A percentile compares a stretch with the other conserved stretches of the same genome.
Conservation (phyloP, 2,113 vertebrate genomes). For the Cettia cetti region DNA sequence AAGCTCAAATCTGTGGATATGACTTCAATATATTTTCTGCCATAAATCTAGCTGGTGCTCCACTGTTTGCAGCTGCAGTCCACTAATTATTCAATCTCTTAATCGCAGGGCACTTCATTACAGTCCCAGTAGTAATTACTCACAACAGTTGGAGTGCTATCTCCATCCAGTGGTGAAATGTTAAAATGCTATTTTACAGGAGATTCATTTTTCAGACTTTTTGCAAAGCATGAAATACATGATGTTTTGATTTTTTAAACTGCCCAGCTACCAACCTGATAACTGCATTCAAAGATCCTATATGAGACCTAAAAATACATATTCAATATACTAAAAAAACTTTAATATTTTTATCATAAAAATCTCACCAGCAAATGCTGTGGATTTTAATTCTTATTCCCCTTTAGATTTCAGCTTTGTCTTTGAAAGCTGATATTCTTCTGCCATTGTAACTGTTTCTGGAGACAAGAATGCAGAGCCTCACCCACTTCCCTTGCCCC, state of each 20-base stretch:
- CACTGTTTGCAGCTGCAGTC: not conserved
- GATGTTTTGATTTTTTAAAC: not conserved
- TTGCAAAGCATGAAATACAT: not conserved
- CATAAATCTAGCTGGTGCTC: not conserved
- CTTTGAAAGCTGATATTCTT: not conserved
- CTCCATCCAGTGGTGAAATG: conserved; percentile 59
- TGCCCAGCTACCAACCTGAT: not conserved
- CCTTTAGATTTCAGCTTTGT: not conserved
- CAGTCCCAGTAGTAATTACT: not conserved
- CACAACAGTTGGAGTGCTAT: conserved; percentile 19
- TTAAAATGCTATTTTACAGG: not conserved
- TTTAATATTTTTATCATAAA: not conserved
- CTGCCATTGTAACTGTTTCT: not conserved
- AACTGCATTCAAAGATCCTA: not conserved
- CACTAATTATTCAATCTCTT: not conserved
- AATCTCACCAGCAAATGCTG: not conserved
- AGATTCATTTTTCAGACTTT: not conserved
- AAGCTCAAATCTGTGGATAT: not conserved
- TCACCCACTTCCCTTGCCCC: not conserved
- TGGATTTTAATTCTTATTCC: not conserved
- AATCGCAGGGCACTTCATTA: not conserved
- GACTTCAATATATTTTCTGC: not conserved
- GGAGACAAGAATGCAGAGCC: not conserved
- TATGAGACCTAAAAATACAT: not conserved
- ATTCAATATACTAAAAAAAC: not conserved